A percentile compares a stretch with the other conserved stretches of the same genome.
Conservation (phyloP, 2,888 invertebrate species). For the Baronia brevicornis region DNA sequence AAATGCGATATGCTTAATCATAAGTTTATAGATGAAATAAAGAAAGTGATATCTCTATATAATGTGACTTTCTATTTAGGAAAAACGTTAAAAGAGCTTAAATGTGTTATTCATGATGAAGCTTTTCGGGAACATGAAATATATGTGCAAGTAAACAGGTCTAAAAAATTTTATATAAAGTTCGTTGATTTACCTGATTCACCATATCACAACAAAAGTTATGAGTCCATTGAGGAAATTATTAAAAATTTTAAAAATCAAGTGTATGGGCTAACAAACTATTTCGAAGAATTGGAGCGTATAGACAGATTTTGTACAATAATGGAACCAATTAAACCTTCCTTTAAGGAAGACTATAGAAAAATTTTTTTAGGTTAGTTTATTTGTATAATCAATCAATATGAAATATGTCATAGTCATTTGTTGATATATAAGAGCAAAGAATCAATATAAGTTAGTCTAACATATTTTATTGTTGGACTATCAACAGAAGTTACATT, state of each 20-base stretch:
- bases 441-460: no score
- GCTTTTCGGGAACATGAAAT: constrained; percentile 41
- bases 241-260: constrained; percentile 31
- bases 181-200: constrained; percentile 41
- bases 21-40: constrained; percentile 45
- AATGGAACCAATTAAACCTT: constrained; percentile 48
- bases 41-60: constrained; percentile 18
- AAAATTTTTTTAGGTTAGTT: constrained; percentile 50
- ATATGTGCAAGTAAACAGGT: constrained; percentile 35
- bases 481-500: no score
- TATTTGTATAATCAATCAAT: no score
- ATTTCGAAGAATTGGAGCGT: constrained; percentile 49
- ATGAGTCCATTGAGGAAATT: constrained; percentile 37
- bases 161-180: constrained; percentile 31
- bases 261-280: constrained; percentile 35
- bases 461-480: no score
- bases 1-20: constrained; percentile 34
- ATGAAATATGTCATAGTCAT: no score
- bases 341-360: constrained; percentile 55
- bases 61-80: constrained; percentile 42
- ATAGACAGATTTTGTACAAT: constrained; percentile 48
- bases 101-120: constrained; percentile 41
- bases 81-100: constrained; percentile 46
- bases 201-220: constrained; percentile 38
- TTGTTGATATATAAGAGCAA: no score